A percentile compares a stretch with the other conserved stretches of the same genome.
phyloP scores from a whole-genome alignment of 2,888 invertebrate genomes.

The Endomychus coccineus region DNA sequence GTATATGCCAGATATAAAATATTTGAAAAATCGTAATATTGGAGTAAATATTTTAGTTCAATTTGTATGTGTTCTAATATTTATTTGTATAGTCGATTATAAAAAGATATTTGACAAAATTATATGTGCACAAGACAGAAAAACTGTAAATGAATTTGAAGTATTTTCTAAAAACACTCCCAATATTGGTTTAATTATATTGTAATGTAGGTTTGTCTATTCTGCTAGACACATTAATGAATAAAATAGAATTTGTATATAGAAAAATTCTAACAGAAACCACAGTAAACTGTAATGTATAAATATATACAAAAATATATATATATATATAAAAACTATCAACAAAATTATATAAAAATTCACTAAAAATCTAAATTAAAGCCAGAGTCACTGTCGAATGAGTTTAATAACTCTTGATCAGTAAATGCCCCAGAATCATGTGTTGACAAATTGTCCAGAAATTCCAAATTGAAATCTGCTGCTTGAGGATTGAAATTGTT shows the following conservation, averaged over 20 bases:
- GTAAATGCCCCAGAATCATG: constrained; percentile 69
- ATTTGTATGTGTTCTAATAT: too few relatives aligned
- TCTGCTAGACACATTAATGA: too few relatives aligned
- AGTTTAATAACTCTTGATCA: constrained; percentile 76
- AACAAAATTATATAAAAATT: constrained; percentile 26
- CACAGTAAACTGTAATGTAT: constrained; percentile 29
- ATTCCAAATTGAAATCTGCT: constrained; percentile 73
- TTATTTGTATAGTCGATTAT: too few relatives aligned
- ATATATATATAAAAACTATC: constrained; percentile 29
- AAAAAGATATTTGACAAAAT: too few relatives aligned
- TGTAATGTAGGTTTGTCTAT: too few relatives aligned
- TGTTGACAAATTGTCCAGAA: constrained; percentile 73
- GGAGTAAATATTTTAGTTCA: too few relatives aligned
- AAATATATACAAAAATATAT: constrained; percentile 38
- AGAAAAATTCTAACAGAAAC: constrained; percentile 28
- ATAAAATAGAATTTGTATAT: neutral
- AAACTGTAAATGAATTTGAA: too few relatives aligned
- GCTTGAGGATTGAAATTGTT: constrained; percentile 48
- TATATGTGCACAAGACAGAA: too few relatives aligned
- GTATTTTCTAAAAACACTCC: neutral
- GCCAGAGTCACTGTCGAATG: constrained; percentile 66
- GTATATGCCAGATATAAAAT: too few relatives aligned
- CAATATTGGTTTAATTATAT: neutral
- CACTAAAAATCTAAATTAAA: constrained; percentile 51
- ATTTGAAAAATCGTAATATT: too few relatives aligned